Conservation (phyloP, 2,797 vertebrate genomes). For the Phaenicophaeus curvirostris region DNA sequence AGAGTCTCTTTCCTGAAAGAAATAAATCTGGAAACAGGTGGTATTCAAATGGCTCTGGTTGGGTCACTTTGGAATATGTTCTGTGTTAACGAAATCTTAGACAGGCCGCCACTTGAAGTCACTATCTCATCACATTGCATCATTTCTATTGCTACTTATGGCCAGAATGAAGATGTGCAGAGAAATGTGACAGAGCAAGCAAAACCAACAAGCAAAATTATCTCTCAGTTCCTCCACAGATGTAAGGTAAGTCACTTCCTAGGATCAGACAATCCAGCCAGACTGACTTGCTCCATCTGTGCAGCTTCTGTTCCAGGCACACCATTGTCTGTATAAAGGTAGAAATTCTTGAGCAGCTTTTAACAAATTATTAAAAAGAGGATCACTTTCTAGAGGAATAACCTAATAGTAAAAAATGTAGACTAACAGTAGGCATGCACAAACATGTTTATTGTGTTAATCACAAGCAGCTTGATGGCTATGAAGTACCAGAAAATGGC, state of each 20-base stretch:
- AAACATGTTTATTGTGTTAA: background rate
- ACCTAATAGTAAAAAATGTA: background rate
- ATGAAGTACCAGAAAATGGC: background rate
- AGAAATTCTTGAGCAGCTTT: background rate
- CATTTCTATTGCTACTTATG: background rate
- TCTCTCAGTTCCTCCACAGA: background rate
- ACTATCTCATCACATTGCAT: background rate
- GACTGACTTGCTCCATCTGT: background rate
- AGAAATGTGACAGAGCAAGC: background rate
- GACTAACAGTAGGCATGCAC: background rate
- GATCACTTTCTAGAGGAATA: background rate
- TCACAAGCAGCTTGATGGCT: background rate
- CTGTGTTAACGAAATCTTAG: background rate
- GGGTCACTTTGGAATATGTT: rapidly evolving
- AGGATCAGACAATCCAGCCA: background rate
- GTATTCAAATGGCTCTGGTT: background rate
- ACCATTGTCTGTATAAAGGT: background rate
- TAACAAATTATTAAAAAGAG: background rate
- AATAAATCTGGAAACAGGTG: background rate
- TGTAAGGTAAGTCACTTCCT: background rate
- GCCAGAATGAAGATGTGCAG: background rate
- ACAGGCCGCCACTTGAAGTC: background rate
- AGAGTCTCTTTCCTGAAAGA: background rate
- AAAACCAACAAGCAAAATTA: background rate
- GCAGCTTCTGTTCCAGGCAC: background rate